Evolutionary conservation across 1,140 invertebrate genomes (phyloP), one percentile per base, ranked within the genome.

Genomic region (Camponotus floridanus): DNA sequence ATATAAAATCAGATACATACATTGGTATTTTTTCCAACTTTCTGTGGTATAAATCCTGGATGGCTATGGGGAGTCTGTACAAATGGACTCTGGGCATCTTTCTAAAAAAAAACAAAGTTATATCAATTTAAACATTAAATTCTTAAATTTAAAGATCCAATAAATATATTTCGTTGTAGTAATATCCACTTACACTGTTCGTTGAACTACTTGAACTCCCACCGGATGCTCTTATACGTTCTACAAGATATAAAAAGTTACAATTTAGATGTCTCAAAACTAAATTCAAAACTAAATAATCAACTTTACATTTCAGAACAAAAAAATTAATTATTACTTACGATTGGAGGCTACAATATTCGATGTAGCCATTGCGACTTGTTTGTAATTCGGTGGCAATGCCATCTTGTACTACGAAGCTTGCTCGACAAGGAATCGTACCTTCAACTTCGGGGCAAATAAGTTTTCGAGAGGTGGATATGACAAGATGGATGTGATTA

Each of bases 11-110:
- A 93, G 91, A 94, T 95, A 96, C 96, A 96, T 95, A 97, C 97
- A 71, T 96, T 95, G 86, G 97, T 94, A 86, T 96, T 97, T 95
- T 98, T 98, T 51, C 98, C 98, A 90, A 98, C 97, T 96, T 99
- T 99, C 92, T 99, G 98, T 26, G 98, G 98, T 88, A 98, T 97
- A 95, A 99, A 99, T 86, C 97, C 97, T 57, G 98, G 98, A 95
- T 99, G 98, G 31, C 98, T 98, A 96, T 98, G 98, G 79, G 97
- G 96, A 70, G 98, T 98, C 89, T 97, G 96, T 55, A 98, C 96
- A 94, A 99, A 99, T 55, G 98, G 98, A 94, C 96, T 98, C 86
- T 93, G 94, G 0, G 94, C 86, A 92, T 96, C 97, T 95, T 97
- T 97, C 96, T 96, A 91, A 42, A 95, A 94, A 88, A 86, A 64